Percentiles rank a stretch among this genome's conserved stretches.
Conservation (phyloP, 2,797 vertebrate species). For the Lacerta viridis region DNA sequence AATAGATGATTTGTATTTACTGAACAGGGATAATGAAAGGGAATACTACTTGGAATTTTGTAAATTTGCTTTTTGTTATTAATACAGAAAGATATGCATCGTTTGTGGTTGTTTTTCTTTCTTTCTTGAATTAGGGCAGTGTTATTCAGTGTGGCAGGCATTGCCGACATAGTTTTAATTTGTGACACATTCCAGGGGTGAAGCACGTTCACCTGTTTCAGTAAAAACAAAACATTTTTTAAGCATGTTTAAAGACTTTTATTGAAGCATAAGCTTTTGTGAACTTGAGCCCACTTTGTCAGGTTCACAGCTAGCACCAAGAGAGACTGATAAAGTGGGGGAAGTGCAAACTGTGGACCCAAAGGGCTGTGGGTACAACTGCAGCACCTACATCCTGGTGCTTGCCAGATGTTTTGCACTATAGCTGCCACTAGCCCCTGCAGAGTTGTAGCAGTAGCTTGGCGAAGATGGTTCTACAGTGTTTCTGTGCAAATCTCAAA, state of each 20-base stretch:
- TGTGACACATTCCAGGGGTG: neutral
- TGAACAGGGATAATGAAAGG: no score
- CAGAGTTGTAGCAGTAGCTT: no score
- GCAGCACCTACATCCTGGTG: neutral
- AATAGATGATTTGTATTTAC: neutral
- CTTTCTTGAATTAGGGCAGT: neutral
- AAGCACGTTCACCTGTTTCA: neutral
- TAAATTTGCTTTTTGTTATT: neutral
- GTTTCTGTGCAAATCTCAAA: slow-evolving; percentile 1
- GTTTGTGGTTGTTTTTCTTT: neutral
- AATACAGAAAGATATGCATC: neutral
- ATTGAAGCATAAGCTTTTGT: neutral
- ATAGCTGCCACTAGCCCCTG: no score
- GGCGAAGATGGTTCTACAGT: no score
- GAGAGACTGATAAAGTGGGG: no score
- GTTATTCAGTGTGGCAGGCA: neutral
- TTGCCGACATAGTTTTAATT: slow-evolving; percentile 1
- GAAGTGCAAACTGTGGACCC: neutral
- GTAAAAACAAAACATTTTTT: neutral
- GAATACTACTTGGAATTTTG: neutral
- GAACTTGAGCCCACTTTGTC: neutral
- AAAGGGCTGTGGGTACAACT: neutral
- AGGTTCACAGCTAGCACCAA: neutral
- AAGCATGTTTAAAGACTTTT: neutral
- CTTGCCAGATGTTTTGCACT: no score